phyloP scores from a whole-genome alignment of 2,797 vertebrate species.

The Siniperca scherzeri region DNA sequence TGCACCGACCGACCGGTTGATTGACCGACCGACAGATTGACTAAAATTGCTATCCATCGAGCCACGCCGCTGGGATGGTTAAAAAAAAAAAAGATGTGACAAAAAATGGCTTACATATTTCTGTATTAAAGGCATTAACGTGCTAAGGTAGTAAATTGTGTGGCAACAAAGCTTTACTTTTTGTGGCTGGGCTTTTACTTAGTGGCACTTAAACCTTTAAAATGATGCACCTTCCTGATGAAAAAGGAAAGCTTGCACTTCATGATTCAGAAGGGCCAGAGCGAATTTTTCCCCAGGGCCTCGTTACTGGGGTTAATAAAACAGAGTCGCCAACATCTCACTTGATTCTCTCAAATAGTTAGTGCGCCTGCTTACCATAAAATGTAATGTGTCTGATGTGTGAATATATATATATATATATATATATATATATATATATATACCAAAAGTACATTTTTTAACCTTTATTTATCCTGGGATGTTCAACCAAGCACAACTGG shows the following conservation, averaged over 20 bases:
- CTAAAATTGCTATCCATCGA: not conserved
- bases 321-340: slow-evolving; percentile 22
- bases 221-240: slow-evolving; percentile 30
- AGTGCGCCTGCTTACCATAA: slow-evolving; percentile 18
- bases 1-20: not conserved
- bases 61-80: not conserved
- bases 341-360: slow-evolving; percentile 22
- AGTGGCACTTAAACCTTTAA: slow-evolving; percentile 17
- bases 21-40: not conserved
- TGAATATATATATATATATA: not conserved
- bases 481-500: not conserved
- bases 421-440: no score
- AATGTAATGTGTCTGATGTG: not conserved
- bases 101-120: not conserved
- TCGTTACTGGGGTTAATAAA: slow-evolving; percentile 28
- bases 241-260: slow-evolving; percentile 27
- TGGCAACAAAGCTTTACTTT: not conserved
- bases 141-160: not conserved
- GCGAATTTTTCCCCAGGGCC: slow-evolving; percentile 13
- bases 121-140: not conserved
- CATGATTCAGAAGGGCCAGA: slow-evolving; percentile 9
- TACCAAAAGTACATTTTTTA: not conserved
- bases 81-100: not conserved
- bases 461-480: not conserved
- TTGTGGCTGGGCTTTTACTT: slow-evolving; percentile 9